Conservation (phyloP, 2,113 vertebrate species). For the Tragelaphus scriptus region DNA sequence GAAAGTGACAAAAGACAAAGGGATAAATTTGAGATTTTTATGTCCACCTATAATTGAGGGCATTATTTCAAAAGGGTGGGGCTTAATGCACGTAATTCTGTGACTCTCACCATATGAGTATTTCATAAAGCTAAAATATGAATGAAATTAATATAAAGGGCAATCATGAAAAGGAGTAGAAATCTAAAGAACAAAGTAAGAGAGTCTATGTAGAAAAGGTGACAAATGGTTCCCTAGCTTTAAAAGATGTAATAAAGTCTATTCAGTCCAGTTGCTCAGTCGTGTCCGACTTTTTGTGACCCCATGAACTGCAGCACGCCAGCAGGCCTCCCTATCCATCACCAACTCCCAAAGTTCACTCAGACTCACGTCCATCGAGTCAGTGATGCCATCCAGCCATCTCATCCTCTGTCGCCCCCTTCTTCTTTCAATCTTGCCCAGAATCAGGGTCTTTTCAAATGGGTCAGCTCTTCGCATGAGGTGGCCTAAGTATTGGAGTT, state of each 20-base stretch:
- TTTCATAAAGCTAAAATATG: constrained; percentile 9
- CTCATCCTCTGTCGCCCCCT: not conserved
- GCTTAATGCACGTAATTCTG: not conserved
- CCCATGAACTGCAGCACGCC: not conserved
- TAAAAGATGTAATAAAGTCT: not conserved
- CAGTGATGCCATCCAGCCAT: not conserved
- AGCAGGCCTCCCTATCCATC: not conserved
- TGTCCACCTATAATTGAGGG: not conserved
- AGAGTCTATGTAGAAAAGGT: not conserved
- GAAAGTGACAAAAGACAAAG: not conserved
- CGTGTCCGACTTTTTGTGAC: not conserved
- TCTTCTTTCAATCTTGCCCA: not conserved
- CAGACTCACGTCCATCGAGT: not conserved
- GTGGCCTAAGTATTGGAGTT: too few relatives aligned
- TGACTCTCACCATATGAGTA: not conserved
- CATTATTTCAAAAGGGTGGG: not conserved
- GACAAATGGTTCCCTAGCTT: not conserved
- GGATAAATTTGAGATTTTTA: not conserved
- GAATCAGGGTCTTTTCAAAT: not conserved
- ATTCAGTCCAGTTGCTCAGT: not conserved
- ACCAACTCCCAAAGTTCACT: not conserved
- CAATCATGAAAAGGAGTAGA: not conserved
- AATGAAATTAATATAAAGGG: not conserved
- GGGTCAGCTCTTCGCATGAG: not conserved
- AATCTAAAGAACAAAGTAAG: not conserved